Evolutionary conservation across 2,113 vertebrate species (phyloP).

Genomic region (Pterophyllum scalare): DNA sequence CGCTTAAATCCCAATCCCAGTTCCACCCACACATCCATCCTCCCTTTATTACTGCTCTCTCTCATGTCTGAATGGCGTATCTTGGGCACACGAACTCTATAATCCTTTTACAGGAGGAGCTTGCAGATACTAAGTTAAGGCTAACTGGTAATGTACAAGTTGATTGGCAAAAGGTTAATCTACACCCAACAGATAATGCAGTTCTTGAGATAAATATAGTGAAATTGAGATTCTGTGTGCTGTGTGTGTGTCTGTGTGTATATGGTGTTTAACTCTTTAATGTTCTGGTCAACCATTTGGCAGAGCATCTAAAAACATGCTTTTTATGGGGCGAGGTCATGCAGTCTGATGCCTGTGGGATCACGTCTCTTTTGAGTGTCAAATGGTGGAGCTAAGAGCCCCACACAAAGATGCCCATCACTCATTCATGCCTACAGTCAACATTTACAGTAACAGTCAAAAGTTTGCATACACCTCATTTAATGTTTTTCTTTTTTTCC

Average conservation of each 20-base stretch:
- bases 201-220: background rate
- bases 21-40: constrained; percentile 68
- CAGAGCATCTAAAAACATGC: too few relatives aligned
- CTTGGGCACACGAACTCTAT: constrained; percentile 30
- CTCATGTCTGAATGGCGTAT: constrained; percentile 49
- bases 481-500: too few relatives aligned
- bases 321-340: too few relatives aligned
- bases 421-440: too few relatives aligned
- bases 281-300: too few relatives aligned
- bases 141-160: constrained; percentile 28
- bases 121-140: constrained; percentile 15
- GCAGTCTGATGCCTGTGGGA: too few relatives aligned
- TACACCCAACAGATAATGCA: background rate
- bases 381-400: too few relatives aligned
- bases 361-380: too few relatives aligned
- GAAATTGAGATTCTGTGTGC: background rate
- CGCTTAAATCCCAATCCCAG: constrained; percentile 72
- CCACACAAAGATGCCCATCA: too few relatives aligned
- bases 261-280: background rate
- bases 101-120: constrained; percentile 34
- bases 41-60: constrained; percentile 57
- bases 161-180: constrained; percentile 19
- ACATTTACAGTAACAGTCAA: too few relatives aligned
- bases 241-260: background rate
- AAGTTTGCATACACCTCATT: too few relatives aligned